These are phyloP conservation scores for Cephus nigrinus DNA, from an alignment of 2,888 invertebrate genomes.

Conservation along the genomic window DNA sequence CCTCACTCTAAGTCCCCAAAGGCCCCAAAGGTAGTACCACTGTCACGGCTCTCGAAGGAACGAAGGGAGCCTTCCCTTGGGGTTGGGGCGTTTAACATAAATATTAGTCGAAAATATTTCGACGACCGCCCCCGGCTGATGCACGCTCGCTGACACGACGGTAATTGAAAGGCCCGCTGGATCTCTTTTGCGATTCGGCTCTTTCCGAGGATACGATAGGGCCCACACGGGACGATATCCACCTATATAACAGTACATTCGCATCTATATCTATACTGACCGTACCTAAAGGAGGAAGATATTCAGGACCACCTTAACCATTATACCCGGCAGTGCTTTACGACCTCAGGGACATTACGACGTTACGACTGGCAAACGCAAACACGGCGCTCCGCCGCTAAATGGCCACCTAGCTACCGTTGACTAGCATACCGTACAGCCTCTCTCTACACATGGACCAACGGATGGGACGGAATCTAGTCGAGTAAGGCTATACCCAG, in stretches of 20 bases:
- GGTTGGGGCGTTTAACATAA: slow-evolving; percentile 50
- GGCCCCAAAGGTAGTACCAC: not conserved
- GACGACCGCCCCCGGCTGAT: slow-evolving; percentile 50
- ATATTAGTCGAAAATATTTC: slow-evolving; percentile 58
- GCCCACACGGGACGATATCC: not conserved
- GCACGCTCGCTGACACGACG: slow-evolving; percentile 52
- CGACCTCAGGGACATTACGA: not conserved
- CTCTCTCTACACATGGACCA: not conserved
- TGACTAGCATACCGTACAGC: slow-evolving; percentile 30
- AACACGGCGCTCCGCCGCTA: slow-evolving; percentile 58
- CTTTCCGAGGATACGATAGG: not conserved
- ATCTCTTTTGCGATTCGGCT: not conserved
- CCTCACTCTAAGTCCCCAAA: not conserved
- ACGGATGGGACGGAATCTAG: not conserved
- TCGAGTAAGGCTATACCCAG: not conserved
- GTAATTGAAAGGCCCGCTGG: slow-evolving; percentile 53
- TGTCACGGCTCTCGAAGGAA: not conserved
- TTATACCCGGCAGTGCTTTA: not conserved
- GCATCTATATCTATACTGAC: not conserved
- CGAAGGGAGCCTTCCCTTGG: not conserved
- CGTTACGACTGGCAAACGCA: slow-evolving; percentile 58
- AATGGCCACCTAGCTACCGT: slow-evolving; percentile 61
- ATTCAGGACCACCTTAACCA: not conserved
- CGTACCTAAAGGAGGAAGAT: not conserved
- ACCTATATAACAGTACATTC: not conserved